Percentiles rank a stretch among this genome's conserved stretches.
Conservation (phyloP, 1,140 invertebrate species). For the Drosophila sucinea region DNA sequence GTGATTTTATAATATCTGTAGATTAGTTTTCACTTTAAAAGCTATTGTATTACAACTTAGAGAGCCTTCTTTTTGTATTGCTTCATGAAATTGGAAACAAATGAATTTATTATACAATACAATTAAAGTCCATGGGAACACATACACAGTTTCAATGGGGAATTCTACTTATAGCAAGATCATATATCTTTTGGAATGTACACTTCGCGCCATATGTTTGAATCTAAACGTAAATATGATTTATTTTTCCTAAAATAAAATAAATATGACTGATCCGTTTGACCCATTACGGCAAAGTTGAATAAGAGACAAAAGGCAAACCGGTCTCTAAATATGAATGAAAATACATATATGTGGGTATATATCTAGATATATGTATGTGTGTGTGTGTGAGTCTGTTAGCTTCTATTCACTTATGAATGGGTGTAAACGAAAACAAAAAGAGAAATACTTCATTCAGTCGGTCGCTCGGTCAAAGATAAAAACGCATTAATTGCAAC, state of each 20-base stretch:
- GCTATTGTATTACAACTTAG: too few relatives aligned
- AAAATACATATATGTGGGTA: conserved; percentile 22
- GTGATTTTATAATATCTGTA: too few relatives aligned
- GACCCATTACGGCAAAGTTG: conserved; percentile 15
- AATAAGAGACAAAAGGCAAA: conserved; percentile 14
- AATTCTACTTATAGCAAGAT: too few relatives aligned
- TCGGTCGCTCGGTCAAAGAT: conserved; percentile 36
- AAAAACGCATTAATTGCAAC: conserved; percentile 72
- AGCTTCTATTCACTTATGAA: conserved; percentile 63
- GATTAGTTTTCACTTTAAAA: too few relatives aligned
- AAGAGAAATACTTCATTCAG: conserved; percentile 27
- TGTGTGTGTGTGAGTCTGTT: conserved; percentile 19
- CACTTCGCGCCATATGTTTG: too few relatives aligned
- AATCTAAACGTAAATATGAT: not conserved
- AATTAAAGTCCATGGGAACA: too few relatives aligned
- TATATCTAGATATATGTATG: not conserved
- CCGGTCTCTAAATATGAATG: conserved; percentile 42
- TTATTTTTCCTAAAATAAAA: not conserved
- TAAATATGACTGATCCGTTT: conserved; percentile 12
- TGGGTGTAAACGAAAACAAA: conserved; percentile 70
- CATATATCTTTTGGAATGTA: too few relatives aligned
- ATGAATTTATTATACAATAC: too few relatives aligned
- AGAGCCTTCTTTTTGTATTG: too few relatives aligned
- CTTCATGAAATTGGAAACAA: too few relatives aligned
- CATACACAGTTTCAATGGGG: too few relatives aligned